Evolutionary conservation across 2,888 invertebrate genomes (phyloP), one percentile per base, ranked within the genome.

Genomic region (Acleris emargana): DNA sequence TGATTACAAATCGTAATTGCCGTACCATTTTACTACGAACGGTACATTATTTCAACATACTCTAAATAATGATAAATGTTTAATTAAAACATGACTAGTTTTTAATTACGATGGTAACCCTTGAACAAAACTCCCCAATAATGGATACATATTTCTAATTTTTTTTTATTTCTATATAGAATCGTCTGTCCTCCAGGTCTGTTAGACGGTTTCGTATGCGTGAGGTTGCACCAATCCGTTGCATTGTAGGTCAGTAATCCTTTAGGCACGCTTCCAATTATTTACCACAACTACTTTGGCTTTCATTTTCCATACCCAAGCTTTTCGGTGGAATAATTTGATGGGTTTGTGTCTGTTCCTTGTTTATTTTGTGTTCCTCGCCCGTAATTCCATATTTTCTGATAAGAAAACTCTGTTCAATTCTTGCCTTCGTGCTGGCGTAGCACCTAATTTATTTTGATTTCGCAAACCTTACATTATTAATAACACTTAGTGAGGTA

Each of bases 211-310:
- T 91, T 81, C 89, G 88, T 91, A 79, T 79, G 81, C 88, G 88
- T 90, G 82, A 88, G 83, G 82, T 84, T 86, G 81, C 88, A 86
- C 81, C 89, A 88, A 84, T 89, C 88, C 90, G 78, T 86, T 84
- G 82, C 82, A 88, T 88, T 84, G 86, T 91, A 91, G 91, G 91
- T 91, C 86, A 92, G 91, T 91, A 89, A 68, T 81, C 76, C 77
- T 81, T 81, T 80, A 82, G 85, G 81, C 84, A 84, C 77, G 78
- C 78, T 84, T 83, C 80, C 81, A 81, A 80, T 76, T 76, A 74
- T 76, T 69, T 73, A 67, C 71, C 72, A 71, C 73, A 71, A 73
- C 72, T 75, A 74, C 58, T 55, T 69, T 76, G 74, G 78, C 76
- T 81, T 80, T 76, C 69, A 42, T 72, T 74, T 72, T 76, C 59